Evolutionary conservation across 2,888 invertebrate genomes (phyloP).

Genomic region (Craniophora ligustri): DNA sequence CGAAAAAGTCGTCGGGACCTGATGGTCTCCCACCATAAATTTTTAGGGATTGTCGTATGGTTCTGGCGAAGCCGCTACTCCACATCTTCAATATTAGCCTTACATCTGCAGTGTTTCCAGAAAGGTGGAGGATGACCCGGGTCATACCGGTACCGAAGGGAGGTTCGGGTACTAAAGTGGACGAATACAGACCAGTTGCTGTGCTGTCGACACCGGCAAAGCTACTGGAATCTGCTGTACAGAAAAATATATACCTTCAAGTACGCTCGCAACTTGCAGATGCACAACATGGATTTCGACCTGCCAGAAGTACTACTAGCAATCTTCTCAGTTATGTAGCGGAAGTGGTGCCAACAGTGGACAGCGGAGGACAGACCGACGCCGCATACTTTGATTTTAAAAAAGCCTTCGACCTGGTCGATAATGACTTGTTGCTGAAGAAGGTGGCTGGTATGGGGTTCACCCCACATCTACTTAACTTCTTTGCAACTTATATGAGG

Average conservation of each 20-base stretch:
- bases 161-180: too few species aligned
- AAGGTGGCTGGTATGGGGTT: slow-evolving; percentile 20
- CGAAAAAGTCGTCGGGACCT: too few species aligned
- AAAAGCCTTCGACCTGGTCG: too few species aligned
- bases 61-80: slow-evolving; percentile 1
- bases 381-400: too few species aligned
- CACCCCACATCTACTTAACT: slow-evolving; percentile 5
- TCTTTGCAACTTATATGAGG: slow-evolving; percentile 7
- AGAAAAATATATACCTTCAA: too few species aligned
- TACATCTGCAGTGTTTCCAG: slow-evolving; percentile 1
- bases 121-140: slow-evolving; percentile 2
- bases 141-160: too few species aligned
- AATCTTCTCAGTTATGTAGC: slow-evolving; percentile 14
- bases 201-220: too few species aligned
- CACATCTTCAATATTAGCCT: slow-evolving; percentile 7
- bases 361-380: slow-evolving; percentile 13
- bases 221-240: too few species aligned
- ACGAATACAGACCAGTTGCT: too few species aligned
- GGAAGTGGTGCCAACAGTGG: slow-evolving; percentile 2
- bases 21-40: too few species aligned
- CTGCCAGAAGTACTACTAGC: slow-evolving; percentile 10
- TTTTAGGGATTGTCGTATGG: slow-evolving; percentile 9
- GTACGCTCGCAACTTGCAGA: too few species aligned
- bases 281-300: too few species aligned
- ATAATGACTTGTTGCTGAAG: slow-evolving; percentile 13